Percentiles rank a stretch among this genome's conserved stretches.
phyloP scores from a whole-genome alignment of 2,888 invertebrate genomes.

The Timema cristinae region DNA sequence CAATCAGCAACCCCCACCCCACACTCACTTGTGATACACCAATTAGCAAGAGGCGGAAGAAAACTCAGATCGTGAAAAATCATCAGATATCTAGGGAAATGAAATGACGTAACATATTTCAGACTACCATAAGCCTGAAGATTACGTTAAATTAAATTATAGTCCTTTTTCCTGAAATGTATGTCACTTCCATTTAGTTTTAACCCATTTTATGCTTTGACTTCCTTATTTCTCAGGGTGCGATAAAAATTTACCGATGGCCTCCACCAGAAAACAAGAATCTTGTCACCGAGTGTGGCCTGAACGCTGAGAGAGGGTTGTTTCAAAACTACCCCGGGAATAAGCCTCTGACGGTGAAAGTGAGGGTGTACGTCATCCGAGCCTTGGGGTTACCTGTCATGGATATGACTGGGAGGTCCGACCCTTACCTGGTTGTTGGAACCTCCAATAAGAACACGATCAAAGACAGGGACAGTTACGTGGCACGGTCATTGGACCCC shows the following conservation, averaged over 20 bases:
- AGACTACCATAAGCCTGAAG: too few species aligned
- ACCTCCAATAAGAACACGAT: slow-evolving; percentile 58
- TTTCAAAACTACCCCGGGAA: slow-evolving; percentile 61
- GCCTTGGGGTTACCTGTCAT: slow-evolving; percentile 67
- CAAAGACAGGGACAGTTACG: slow-evolving; percentile 64
- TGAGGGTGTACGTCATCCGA: slow-evolving; percentile 73
- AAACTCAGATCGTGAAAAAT: too few species aligned
- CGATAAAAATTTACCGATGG: slow-evolving; percentile 62
- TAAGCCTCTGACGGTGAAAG: slow-evolving; percentile 54
- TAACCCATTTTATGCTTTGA: too few species aligned
- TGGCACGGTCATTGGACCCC: slow-evolving; percentile 73
- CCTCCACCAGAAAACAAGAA: slow-evolving; percentile 50
- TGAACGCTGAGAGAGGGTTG: slow-evolving; percentile 36
- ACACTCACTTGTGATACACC: too few species aligned
- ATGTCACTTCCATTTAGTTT: too few species aligned
- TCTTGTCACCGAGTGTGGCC: slow-evolving; percentile 48
- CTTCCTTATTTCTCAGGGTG: slow-evolving; percentile 45
- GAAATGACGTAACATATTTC: too few species aligned
- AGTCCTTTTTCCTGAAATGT: too few species aligned
- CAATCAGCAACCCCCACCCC: too few species aligned
- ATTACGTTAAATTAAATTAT: too few species aligned
- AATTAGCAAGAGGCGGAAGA: too few species aligned
- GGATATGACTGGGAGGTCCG: slow-evolving; percentile 66
- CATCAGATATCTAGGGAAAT: too few species aligned
- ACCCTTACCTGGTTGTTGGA: slow-evolving; percentile 70